These are phyloP conservation scores for Caenorhabditis wallacei DNA, from an alignment of 2,888 invertebrate species.

Conservation along the genomic window DNA sequence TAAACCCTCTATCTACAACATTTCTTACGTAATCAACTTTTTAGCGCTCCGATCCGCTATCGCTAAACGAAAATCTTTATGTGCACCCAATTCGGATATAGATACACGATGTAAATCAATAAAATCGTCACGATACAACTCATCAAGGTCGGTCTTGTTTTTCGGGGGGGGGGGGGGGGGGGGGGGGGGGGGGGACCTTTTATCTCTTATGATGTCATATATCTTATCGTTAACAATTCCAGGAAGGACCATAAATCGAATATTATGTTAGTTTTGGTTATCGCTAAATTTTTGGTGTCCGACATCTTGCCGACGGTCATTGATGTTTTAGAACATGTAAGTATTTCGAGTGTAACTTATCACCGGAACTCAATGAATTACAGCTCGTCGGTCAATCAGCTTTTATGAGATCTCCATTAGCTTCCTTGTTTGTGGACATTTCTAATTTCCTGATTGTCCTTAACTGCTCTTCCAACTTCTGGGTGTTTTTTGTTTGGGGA, in stretches of 20 bases:
- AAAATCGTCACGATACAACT: constrained; percentile 59
- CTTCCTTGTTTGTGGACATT: constrained; percentile 81
- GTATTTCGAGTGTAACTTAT: constrained; percentile 1
- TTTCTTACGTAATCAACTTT: constrained; percentile 34
- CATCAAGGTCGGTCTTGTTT: constrained; percentile 53
- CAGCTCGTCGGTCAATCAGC: constrained; percentile 79
- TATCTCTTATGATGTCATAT: background rate
- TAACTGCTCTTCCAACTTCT: constrained; percentile 82
- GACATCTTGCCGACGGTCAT: constrained; percentile 82
- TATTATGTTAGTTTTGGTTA: constrained; percentile 81
- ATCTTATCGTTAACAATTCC: constrained; percentile 37
- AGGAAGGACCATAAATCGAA: constrained; percentile 82
- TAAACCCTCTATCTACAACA: constrained; percentile 4
- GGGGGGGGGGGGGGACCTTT: too few relatives aligned
- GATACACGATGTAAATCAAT: constrained; percentile 70
- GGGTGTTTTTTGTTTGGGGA: constrained; percentile 82
- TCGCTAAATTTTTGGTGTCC: constrained; percentile 81
- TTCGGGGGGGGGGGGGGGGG: too few relatives aligned
- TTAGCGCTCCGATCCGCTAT: constrained; percentile 68
- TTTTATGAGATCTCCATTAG: constrained; percentile 79
- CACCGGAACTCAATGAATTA: constrained; percentile 29
- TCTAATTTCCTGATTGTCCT: constrained; percentile 81
- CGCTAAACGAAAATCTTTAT: constrained; percentile 73
- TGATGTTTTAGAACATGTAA: constrained; percentile 82
- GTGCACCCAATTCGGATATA: constrained; percentile 73